Evolutionary conservation across 2,113 vertebrate species (phyloP), one percentile per base, ranked within the genome.

Genomic region (Tursiops truncatus): DNA sequence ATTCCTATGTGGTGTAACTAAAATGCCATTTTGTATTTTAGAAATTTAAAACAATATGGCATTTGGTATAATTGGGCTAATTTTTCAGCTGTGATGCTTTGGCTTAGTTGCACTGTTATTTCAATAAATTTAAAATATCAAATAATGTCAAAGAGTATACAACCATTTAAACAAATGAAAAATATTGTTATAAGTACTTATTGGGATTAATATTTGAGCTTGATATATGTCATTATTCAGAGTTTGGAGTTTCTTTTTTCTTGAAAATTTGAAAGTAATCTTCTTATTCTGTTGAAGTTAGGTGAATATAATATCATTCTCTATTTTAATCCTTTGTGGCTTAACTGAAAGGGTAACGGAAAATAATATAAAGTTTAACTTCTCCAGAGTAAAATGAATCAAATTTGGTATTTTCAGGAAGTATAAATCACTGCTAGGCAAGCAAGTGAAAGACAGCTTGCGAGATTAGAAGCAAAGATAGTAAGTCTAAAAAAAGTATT

Each of bases 321-420:
- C 21, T 76, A 8, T 65, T 95, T 91, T 88, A 63, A 36, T 7
- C 9, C 8, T 77, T 80, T 68, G 33, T 80, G 38, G 12, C 18
- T 41, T 88, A 23, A 89, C n/a, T 77, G 21, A 93, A 79, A 63
- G 17, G 23, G 2, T 63, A 41, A 96, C 63, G 76, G 41, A 47
- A 91, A 81, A 63, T 21, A 84, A 70, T 63, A 82, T 13, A 47
- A 85, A 95, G 28, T 73, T 44, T 74, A 83, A 86, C 17, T 83
- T 95, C n/a, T 91, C 84, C 44, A 79, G 56, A 23, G 3, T 81
- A 60, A 89, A 90, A 93, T 83, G 60, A 83, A 92, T 84, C 58
- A 89, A 77, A 90, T 94, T 36, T 82, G 76, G 13, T 77, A 18
- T 77, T 80, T 85, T 81, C 6, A 80, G 50, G 70, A 70, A n/a